phyloP scores from a whole-genome alignment of 2,888 invertebrate species.

The Caenorhabditis sp. region DNA sequence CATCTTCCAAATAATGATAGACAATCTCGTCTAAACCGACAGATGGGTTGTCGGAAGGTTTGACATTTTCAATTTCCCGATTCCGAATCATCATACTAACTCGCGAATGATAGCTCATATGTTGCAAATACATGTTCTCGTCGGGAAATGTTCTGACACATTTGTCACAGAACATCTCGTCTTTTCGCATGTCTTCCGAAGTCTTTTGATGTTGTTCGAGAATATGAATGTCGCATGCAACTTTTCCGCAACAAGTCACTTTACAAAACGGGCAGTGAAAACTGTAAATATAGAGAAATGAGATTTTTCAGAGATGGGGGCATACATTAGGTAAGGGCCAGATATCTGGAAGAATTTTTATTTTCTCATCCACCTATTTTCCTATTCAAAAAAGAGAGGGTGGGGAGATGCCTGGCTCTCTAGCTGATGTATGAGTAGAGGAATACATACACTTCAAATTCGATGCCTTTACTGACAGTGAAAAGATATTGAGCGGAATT shows the following conservation, averaged over 20 bases:
- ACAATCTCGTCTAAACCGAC: neutral
- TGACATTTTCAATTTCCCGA: constrained; percentile 41
- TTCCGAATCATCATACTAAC: constrained; percentile 58
- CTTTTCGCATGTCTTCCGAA: constrained; percentile 1
- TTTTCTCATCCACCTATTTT: too few species aligned
- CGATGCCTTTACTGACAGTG: constrained; percentile 9
- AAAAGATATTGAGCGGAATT: neutral
- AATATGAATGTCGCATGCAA: constrained; percentile 18
- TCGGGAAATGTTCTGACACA: constrained; percentile 61
- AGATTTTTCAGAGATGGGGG: too few species aligned
- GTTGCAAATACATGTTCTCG: constrained; percentile 46
- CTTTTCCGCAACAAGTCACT: constrained; percentile 34
- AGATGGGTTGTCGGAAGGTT: neutral
- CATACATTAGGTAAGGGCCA: too few species aligned
- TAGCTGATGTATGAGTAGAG: too few species aligned
- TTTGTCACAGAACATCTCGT: constrained; percentile 21
- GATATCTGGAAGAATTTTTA: too few species aligned
- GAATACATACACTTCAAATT: constrained; percentile 29
- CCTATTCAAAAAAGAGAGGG: too few species aligned
- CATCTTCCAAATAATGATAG: neutral
- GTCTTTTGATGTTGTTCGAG: constrained; percentile 15
- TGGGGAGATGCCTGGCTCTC: too few species aligned
- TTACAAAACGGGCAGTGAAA: constrained; percentile 66
- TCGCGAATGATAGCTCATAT: constrained; percentile 67
- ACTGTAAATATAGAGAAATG: constrained; percentile 11